Evolutionary conservation across 1,140 invertebrate species (phyloP), one percentile per base, ranked within the genome.

Genomic region (Mycetomoellerius zeteki): DNA sequence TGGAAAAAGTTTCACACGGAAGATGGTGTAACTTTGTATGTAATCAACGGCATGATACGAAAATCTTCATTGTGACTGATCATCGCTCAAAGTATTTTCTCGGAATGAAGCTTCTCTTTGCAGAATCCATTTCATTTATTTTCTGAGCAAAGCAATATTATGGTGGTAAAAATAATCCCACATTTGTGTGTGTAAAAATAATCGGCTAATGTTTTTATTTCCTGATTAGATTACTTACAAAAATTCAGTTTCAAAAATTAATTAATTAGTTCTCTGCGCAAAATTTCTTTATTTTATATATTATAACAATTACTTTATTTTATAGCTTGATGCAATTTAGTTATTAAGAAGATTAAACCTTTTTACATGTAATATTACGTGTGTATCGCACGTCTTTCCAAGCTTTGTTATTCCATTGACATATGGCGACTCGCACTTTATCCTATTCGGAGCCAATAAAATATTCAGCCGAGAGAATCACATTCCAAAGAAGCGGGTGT

Each of bases 1-100:
- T 14, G 56, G 24, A 62, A 82, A 65, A 43, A 75, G 58, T 85
- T 76, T 80, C 21, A 30, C 12, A 2, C 27, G 14, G 8, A 12
- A n/a, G 1, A 47, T n/a, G 67, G 43, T 10, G 14, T 14, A 50
- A 73, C 21, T 14, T 50, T 14, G 30, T 10, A 69, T 19, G 72
- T n/a, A 89, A 91, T 89, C 77, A 88, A 87, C 84, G 47, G 72
- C 73, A 52, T 86, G 89, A 91, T 88, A 72, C 73, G 69, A 65
- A 87, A 78, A 78, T 88, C 81, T 82, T 65, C 85, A 64, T 56
- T 14, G 6, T 58, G 37, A 86, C 75, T 71, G 65, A 86, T 86
- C 56, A 50, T 58, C 47, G 43, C 6, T 71, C 27, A 0, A 43
- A 54, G 33, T 27, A 52, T 88, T 73, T 65, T 14, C 16, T 27